Evolutionary conservation across 1,140 invertebrate species (phyloP), one percentile per base, ranked within the genome.

Genomic region (Nomia melanderi): DNA sequence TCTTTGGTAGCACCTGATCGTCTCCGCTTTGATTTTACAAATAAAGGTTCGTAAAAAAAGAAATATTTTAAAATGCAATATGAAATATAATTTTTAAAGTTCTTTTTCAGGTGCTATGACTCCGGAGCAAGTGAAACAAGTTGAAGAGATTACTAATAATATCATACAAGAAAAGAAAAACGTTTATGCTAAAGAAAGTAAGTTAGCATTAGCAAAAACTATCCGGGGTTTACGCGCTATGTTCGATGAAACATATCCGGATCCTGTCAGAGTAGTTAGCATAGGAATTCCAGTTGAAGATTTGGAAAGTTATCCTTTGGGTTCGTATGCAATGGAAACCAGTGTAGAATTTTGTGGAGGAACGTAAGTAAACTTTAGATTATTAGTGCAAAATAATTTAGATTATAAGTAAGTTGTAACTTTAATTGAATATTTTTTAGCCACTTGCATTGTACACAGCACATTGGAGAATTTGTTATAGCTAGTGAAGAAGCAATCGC

Each of bases 281-380:
- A 95, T 99, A 82, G 99, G 99, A 20, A 94, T 98, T 65, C 95
- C 98, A 3, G 96, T 99, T 23, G 98, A 99, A 82, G 94, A 97
- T 47, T 93, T 99, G 11, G 95, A 98, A 88, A 93, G 94, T 60
- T 95, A 99, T 93, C 98, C 98, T 1, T 94, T 96, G 47, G 94
- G 95, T 31, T 93, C 95, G 20, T 94, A 93, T 56, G 98, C 96
- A 7, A 94, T 94, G 59, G 92, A 95, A 62, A 99, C 98, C 1
- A 99, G 98, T 29, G 97, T 99, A n/a, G 99, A 99, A 93, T 99
- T 99, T 93, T 99, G 99, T 93, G 99, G 99, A 78, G 99, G 99
- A 87, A 99, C 99, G 95, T 96, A 90, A 93, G 92, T 91, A 47
- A 6, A 12, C n/a, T 67, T n/a, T 36, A 31, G 33, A 47, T 33